These are phyloP conservation scores for Bellardia bayeri DNA, from an alignment of 2,888 invertebrate genomes.

Conservation along the genomic window DNA sequence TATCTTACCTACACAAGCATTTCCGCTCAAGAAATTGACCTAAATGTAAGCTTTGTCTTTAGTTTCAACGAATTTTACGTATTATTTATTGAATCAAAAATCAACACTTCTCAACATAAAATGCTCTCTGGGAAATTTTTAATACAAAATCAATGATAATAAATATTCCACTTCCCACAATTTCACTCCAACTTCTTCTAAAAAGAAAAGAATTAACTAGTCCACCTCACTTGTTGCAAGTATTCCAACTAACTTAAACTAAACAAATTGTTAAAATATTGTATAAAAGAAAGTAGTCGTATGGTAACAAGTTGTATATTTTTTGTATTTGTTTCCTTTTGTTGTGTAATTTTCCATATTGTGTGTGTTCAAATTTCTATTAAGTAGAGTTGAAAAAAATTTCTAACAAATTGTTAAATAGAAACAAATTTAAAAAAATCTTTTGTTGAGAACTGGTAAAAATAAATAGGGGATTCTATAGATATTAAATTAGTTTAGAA, in stretches of 20 bases:
- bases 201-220: neutral
- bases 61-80: too few species aligned
- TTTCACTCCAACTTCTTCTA: neutral
- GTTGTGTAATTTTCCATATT: slow-evolving; percentile 6
- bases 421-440: neutral
- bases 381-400: neutral
- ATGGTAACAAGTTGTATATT: neutral
- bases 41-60: too few species aligned
- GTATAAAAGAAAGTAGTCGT: neutral
- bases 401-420: neutral
- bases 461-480: too few species aligned
- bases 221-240: neutral
- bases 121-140: neutral
- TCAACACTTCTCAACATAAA: neutral
- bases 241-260: neutral
- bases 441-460: neutral
- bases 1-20: too few species aligned
- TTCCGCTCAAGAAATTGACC: too few species aligned
- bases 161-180: slow-evolving; percentile 8
- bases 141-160: neutral
- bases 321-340: neutral
- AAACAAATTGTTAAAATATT: neutral
- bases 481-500: neutral
- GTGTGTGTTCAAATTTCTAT: neutral
- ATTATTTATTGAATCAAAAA: too few species aligned